Conservation (phyloP, 2,113 vertebrate genomes). For the Ctenomys sociabilis region DNA sequence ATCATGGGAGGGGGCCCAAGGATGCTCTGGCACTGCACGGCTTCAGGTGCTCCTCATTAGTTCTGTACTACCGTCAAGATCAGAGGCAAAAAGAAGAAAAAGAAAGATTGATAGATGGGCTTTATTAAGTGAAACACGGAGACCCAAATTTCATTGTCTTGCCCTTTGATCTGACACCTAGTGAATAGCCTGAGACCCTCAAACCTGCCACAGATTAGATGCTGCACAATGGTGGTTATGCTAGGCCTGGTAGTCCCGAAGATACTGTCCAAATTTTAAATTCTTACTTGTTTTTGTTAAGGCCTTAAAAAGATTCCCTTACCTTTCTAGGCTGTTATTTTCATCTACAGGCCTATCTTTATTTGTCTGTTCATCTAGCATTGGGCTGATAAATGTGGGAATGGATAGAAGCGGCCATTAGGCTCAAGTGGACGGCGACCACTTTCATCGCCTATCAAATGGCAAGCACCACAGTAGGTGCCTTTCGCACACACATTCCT, state of each 20-base stretch:
- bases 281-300: neutral
- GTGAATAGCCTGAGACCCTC: fast-evolving
- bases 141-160: neutral
- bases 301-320: neutral
- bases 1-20: fast-evolving
- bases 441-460: no score
- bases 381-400: neutral
- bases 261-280: neutral
- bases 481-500: neutral
- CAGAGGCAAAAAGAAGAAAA: neutral
- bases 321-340: neutral
- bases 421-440: no score
- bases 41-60: neutral
- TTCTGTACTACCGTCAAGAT: neutral
- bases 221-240: neutral
- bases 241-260: neutral
- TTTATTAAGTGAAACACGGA: neutral
- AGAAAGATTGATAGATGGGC: neutral
- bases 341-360: neutral
- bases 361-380: neutral
- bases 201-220: fast-evolving
- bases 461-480: no score
- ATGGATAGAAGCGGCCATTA: neutral
- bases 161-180: neutral
- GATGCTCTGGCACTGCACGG: fast-evolving